These are phyloP conservation scores for Oligia strigilis DNA, from an alignment of 2,888 invertebrate genomes.

Conservation along the genomic window DNA sequence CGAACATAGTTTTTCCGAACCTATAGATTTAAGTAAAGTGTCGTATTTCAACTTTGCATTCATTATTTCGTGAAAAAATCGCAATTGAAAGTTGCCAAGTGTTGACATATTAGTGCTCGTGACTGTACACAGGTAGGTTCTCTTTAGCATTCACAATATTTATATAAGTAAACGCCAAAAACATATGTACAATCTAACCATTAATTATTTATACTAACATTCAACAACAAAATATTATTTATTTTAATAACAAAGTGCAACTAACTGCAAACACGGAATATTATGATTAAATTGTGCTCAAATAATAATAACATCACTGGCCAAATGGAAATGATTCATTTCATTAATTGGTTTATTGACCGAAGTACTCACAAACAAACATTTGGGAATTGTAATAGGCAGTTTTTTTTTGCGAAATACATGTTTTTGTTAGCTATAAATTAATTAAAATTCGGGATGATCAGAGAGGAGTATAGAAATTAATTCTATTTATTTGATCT, in stretches of 20 bases:
- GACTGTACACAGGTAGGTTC: background rate
- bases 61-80: too few species aligned
- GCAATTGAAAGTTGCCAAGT: too few species aligned
- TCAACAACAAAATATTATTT: background rate
- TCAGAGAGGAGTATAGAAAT: background rate
- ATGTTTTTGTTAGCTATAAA: constrained; percentile 7
- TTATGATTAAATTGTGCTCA: background rate
- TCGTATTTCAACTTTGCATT: too few species aligned
- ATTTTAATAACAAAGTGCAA: background rate
- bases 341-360: constrained; percentile 55
- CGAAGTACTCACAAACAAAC: constrained; percentile 47
- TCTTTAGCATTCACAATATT: background rate
- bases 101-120: too few species aligned
- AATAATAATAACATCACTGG: constrained; percentile 1
- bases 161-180: background rate
- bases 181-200: background rate
- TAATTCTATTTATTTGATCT: background rate
- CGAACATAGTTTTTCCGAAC: too few species aligned
- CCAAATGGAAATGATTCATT: constrained; percentile 28
- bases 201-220: background rate
- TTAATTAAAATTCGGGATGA: constrained; percentile 8
- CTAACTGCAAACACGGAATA: background rate
- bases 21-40: too few species aligned
- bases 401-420: constrained; percentile 28
- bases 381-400: constrained; percentile 4